phyloP scores from a whole-genome alignment of 2,797 vertebrate genomes.

The Mionectes olivaceus region DNA sequence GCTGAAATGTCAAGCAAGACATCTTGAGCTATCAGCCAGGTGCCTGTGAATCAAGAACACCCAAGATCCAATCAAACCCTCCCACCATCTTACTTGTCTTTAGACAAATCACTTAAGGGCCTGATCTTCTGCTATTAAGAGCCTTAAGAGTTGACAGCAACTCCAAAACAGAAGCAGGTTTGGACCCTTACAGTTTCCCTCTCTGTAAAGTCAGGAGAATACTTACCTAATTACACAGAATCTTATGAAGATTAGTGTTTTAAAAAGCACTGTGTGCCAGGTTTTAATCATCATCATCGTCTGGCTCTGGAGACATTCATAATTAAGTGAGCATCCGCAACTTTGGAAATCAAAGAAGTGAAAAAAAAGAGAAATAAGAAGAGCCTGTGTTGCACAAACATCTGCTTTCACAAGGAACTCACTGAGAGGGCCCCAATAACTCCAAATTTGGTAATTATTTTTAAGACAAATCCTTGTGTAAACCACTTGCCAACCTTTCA shows the following conservation, averaged over 20 bases:
- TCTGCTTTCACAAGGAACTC: neutral
- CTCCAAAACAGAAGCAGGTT: conserved; percentile 50
- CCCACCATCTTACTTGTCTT: conserved; percentile 15
- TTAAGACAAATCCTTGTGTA: neutral
- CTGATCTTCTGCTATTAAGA: conserved; percentile 50
- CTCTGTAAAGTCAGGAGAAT: conserved; percentile 34
- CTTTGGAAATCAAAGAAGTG: conserved; percentile 1
- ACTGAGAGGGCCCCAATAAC: neutral
- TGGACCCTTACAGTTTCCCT: neutral
- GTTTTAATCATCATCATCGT: conserved; percentile 50
- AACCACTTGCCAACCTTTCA: neutral
- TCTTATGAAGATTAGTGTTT: conserved; percentile 59
- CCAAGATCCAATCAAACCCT: conserved; percentile 40
- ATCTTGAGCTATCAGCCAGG: conserved; percentile 49
- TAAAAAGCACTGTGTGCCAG: conserved; percentile 32
- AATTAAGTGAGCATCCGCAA: conserved; percentile 46
- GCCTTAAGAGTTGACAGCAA: conserved; percentile 11
- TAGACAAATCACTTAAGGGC: conserved; percentile 43
- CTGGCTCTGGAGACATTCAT: conserved; percentile 24
- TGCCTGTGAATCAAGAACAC: conserved; percentile 27
- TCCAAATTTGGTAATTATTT: neutral
- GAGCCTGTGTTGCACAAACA: neutral
- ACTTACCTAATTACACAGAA: conserved; percentile 56
- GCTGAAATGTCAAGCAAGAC: conserved; percentile 64
- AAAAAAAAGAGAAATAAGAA: conserved; percentile 22